These are phyloP conservation scores for Chrysopilus asiliformis DNA, from an alignment of 2,888 invertebrate species.

Conservation along the genomic window DNA sequence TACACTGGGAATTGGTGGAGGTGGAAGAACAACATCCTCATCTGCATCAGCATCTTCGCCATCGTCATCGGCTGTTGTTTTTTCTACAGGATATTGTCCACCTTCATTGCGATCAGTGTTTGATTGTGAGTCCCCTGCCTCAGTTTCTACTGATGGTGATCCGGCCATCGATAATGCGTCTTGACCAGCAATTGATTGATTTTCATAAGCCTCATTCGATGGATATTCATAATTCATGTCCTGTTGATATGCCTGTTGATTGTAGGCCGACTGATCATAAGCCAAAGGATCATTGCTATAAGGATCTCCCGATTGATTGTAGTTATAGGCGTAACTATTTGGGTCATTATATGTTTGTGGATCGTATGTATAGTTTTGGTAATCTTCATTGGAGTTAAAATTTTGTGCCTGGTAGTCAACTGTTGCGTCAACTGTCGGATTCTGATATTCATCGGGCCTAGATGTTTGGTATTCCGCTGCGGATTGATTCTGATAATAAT, in stretches of 20 bases:
- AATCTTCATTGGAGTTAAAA: too few species aligned
- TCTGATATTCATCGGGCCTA: too few species aligned
- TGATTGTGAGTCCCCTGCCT: too few species aligned
- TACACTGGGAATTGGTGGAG: neutral
- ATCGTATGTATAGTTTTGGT: too few species aligned
- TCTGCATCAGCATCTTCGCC: neutral
- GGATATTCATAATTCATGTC: neutral
- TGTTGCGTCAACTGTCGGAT: too few species aligned
- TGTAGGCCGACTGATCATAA: too few species aligned
- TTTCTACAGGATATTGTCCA: neutral
- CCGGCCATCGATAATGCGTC: too few species aligned
- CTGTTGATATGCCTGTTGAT: neutral
- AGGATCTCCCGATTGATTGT: neutral
- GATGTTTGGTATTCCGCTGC: too few species aligned
- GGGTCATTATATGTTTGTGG: neutral
- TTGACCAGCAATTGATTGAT: too few species aligned
- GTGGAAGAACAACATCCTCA: neutral
- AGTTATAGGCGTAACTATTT: conserved; percentile 1
- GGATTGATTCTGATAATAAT: conserved; percentile 2
- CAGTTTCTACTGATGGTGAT: too few species aligned
- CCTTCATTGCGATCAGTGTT: too few species aligned
- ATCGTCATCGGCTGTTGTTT: neutral
- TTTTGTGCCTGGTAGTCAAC: too few species aligned
- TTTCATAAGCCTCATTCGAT: neutral
- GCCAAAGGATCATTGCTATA: neutral